Evolutionary conservation across 1,140 invertebrate species (phyloP).

Genomic region (Zaprionus africanus): DNA sequence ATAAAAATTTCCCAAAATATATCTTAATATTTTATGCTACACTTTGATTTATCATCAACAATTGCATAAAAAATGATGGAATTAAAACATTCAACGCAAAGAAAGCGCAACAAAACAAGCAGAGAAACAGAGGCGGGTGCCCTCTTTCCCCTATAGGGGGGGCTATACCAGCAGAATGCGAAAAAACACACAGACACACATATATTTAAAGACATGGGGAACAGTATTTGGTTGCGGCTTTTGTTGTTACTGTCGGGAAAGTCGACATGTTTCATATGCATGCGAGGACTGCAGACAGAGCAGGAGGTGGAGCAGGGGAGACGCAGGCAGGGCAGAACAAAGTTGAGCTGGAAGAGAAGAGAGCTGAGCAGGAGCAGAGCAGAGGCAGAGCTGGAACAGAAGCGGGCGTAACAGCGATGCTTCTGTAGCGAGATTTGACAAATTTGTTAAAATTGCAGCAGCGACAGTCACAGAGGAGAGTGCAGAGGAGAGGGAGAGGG

Average conservation of each 20-base stretch:
- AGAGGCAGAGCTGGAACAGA: background rate
- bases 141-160: background rate
- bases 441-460: slow-evolving; percentile 75
- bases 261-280: slow-evolving; percentile 68
- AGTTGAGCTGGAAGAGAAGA: background rate
- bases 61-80: background rate
- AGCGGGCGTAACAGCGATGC: slow-evolving; percentile 6
- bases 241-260: slow-evolving; percentile 46
- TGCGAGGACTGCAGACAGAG: background rate
- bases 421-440: slow-evolving; percentile 51
- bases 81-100: background rate
- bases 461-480: slow-evolving; percentile 49
- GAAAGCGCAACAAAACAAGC: slow-evolving; percentile 4
- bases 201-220: background rate
- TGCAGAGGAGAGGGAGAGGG: background rate
- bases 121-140: background rate
- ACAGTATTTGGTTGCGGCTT: slow-evolving; percentile 27
- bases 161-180: background rate
- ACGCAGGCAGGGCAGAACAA: too few relatives aligned
- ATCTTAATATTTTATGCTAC: background rate
- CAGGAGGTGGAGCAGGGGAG: background rate
- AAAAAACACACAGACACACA: background rate
- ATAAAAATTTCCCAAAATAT: background rate
- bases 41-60: background rate
- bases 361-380: background rate